Evolutionary conservation across 2,113 vertebrate species (phyloP).

Genomic region (Pseudopodoces humilis): DNA sequence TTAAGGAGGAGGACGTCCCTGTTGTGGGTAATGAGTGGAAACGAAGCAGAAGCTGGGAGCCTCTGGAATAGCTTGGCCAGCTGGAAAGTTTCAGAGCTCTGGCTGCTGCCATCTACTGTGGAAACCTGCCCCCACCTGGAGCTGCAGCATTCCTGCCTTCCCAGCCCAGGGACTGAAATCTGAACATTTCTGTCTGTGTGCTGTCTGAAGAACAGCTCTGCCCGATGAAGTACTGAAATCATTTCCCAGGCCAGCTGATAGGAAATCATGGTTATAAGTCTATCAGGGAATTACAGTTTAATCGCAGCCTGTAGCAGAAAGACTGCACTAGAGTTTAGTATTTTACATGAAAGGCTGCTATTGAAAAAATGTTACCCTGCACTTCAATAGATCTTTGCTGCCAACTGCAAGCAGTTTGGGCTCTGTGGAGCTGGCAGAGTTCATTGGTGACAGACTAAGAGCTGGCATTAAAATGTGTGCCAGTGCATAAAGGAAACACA

Average conservation of each 20-base stretch:
- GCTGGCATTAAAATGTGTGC: neutral
- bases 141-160: neutral
- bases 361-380: slow-evolving; percentile 14
- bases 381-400: slow-evolving; percentile 11
- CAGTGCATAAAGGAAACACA: neutral
- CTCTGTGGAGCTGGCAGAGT: slow-evolving; percentile 28
- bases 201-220: neutral
- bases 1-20: neutral
- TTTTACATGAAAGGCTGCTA: slow-evolving; percentile 41
- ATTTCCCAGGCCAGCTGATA: slow-evolving; percentile 16
- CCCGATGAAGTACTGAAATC: neutral
- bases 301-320: neutral
- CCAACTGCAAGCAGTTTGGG: neutral
- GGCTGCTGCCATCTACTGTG: slow-evolving; percentile 53
- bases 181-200: neutral
- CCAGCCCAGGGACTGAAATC: neutral
- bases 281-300: slow-evolving; percentile 45
- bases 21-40: neutral
- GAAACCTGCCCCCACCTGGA: neutral
- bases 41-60: neutral
- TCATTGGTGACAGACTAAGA: slow-evolving; percentile 11
- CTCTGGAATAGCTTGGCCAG: neutral
- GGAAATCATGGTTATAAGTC: slow-evolving; percentile 31
- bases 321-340: neutral
- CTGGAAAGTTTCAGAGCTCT: neutral